Evolutionary conservation across 1,140 invertebrate genomes (phyloP).

Genomic region (Streblospio benedicti): DNA sequence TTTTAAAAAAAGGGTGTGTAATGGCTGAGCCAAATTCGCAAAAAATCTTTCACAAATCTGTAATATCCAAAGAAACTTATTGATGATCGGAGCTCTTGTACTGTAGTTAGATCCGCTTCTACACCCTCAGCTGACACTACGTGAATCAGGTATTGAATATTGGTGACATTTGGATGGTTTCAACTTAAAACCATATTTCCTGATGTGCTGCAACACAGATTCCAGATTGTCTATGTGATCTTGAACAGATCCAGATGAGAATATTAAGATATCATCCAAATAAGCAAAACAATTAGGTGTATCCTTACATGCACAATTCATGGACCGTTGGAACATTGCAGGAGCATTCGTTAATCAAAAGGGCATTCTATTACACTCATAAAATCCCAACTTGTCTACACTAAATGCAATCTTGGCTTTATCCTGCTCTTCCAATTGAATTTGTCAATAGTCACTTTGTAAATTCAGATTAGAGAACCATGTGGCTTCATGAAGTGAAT

Average conservation of each 20-base stretch:
- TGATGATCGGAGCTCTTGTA: too few relatives aligned
- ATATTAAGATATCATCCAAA: neutral
- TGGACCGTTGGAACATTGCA: neutral
- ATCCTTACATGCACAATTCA: neutral
- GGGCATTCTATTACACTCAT: neutral
- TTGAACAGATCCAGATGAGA: conserved; percentile 28
- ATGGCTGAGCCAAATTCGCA: neutral
- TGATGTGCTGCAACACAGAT: conserved; percentile 35
- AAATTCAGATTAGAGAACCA: conserved; percentile 14
- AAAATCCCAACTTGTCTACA: neutral
- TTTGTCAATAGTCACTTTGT: conserved; percentile 12
- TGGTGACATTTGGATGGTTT: conserved; percentile 41
- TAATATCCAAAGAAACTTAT: too few relatives aligned
- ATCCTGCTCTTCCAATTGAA: conserved; percentile 12
- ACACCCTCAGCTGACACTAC: conserved; percentile 13
- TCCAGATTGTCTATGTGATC: conserved; percentile 40
- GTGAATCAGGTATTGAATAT: conserved; percentile 42
- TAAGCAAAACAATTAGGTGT: too few relatives aligned
- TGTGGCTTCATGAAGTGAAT: conserved; percentile 1
- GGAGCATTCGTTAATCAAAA: neutral
- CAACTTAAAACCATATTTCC: conserved; percentile 42
- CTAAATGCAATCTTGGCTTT: conserved; percentile 11
- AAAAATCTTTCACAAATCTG: neutral
- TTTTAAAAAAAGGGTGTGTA: neutral
- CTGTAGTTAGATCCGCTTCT: conserved; percentile 12